phyloP scores from a whole-genome alignment of 2,888 invertebrate species.

The Gonocerus acuteangulatus region DNA sequence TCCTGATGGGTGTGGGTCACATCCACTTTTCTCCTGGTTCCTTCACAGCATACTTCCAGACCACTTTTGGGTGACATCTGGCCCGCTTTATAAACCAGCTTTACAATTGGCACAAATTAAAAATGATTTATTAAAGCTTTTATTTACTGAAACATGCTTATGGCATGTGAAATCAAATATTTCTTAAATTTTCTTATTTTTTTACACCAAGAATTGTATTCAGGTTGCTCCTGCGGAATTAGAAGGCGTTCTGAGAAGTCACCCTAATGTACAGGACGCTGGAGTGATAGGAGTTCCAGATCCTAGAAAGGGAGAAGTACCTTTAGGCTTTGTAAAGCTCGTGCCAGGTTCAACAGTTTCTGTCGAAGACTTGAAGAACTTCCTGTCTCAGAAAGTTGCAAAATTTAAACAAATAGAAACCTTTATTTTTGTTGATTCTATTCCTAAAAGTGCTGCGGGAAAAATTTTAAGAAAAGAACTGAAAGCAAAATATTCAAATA shows the following conservation, averaged over 20 bases:
- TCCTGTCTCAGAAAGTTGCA: slow-evolving; percentile 49
- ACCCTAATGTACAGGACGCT: slow-evolving; percentile 63
- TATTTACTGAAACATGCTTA: no score
- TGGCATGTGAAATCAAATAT: no score
- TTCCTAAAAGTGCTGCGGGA: slow-evolving; percentile 68
- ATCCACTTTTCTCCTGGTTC: no score
- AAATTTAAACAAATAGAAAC: slow-evolving; percentile 68
- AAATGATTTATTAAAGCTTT: no score
- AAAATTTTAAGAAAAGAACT: slow-evolving; percentile 67
- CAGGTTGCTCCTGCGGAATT: slow-evolving; percentile 81
- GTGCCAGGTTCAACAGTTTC: slow-evolving; percentile 42
- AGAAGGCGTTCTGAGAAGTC: slow-evolving; percentile 66
- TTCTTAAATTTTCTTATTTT: no score
- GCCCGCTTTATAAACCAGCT: no score
- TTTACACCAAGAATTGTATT: no score
- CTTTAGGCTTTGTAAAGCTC: slow-evolving; percentile 65
- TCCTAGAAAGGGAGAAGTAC: slow-evolving; percentile 62
- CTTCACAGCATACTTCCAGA: no score
- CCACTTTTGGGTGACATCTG: no score
- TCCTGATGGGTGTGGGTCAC: no score
- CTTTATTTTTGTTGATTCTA: slow-evolving; percentile 57
- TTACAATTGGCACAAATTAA: no score
- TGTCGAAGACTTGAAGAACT: slow-evolving; percentile 47
- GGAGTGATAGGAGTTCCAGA: slow-evolving; percentile 74
- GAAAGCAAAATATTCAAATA: slow-evolving; percentile 42